phyloP scores from a whole-genome alignment of 2,888 invertebrate genomes.

The Steinernema scapterisci region DNA sequence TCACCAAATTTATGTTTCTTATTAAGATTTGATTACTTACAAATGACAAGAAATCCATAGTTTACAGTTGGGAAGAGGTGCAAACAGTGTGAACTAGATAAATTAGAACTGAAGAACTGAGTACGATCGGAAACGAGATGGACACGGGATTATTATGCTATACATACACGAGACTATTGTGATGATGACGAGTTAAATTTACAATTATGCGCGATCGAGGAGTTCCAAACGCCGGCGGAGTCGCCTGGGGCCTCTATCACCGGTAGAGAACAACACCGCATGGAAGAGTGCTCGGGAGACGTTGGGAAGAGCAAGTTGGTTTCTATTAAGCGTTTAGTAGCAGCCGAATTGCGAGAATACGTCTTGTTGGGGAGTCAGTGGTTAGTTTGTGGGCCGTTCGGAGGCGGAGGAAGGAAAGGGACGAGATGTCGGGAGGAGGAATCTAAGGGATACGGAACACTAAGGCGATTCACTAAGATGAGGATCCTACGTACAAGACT shows the following conservation, averaged over 20 bases:
- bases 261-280: conserved; percentile 23
- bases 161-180: background rate
- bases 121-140: background rate
- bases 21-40: background rate
- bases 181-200: background rate
- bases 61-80: background rate
- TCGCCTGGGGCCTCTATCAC: conserved; percentile 13
- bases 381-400: too few species aligned
- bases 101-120: conserved; percentile 10
- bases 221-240: conserved; percentile 3
- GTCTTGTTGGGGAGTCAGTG: too few species aligned
- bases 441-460: conserved; percentile 8
- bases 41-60: conserved; percentile 4
- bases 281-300: background rate
- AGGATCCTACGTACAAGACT: conserved; percentile 18
- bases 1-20: conserved; percentile 27
- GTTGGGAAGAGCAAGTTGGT: background rate
- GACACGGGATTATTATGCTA: background rate
- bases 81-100: conserved; percentile 18
- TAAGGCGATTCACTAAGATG: conserved; percentile 7
- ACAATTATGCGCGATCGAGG: background rate
- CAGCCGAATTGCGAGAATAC: too few species aligned
- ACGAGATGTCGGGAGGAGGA: background rate
- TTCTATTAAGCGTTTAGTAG: background rate
- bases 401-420: too few species aligned